These are phyloP conservation scores for Poeciliopsis occidentalis DNA, from an alignment of 2,113 vertebrate genomes.

Conservation along the genomic window DNA sequence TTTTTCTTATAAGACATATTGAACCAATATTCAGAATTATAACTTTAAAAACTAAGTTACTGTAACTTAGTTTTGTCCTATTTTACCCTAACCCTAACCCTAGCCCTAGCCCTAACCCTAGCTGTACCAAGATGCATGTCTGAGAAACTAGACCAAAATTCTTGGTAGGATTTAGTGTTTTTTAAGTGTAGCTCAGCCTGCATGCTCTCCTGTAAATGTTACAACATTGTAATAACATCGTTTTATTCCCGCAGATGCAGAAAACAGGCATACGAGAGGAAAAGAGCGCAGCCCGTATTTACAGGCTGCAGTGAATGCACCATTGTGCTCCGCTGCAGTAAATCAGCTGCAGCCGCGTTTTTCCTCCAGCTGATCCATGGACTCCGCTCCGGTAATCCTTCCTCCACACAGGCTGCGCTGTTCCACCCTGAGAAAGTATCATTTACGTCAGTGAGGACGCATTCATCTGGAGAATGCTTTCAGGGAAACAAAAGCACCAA, in stretches of 20 bases:
- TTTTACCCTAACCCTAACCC: too few relatives aligned
- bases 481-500: neutral
- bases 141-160: too few relatives aligned
- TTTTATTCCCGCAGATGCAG: neutral
- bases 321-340: neutral
- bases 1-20: too few relatives aligned
- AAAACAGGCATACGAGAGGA: conserved; percentile 6
- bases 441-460: neutral
- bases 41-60: too few relatives aligned
- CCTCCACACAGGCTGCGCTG: neutral
- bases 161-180: too few relatives aligned
- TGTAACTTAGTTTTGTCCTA: too few relatives aligned
- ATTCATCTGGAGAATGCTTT: neutral
- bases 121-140: too few relatives aligned
- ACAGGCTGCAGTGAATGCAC: neutral
- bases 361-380: neutral
- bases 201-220: conserved; percentile 39
- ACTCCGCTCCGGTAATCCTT: neutral
- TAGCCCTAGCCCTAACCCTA: too few relatives aligned
- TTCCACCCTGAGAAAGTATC: neutral
- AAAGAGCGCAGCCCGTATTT: neutral
- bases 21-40: too few relatives aligned
- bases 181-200: conserved; percentile 6
- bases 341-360: neutral
- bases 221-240: neutral